phyloP scores from a whole-genome alignment of 2,113 vertebrate species.

The Callospermophilus lateralis region DNA sequence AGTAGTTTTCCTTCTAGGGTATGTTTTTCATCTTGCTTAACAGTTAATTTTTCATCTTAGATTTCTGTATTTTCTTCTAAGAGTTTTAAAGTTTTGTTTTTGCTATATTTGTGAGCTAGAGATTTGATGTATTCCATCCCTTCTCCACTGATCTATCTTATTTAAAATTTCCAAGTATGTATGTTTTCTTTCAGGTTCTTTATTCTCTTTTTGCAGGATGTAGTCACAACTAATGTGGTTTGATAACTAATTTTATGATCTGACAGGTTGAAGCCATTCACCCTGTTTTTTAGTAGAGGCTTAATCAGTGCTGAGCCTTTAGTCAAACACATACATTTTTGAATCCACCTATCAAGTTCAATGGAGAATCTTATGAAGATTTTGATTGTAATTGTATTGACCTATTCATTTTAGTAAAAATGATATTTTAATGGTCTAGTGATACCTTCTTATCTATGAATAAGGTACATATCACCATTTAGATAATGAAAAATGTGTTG shows the following conservation, averaged over 20 bases:
- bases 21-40: background rate
- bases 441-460: background rate
- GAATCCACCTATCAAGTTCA: background rate
- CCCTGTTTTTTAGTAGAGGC: background rate
- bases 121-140: background rate
- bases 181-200: background rate
- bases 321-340: background rate
- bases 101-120: background rate
- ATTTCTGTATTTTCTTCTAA: background rate
- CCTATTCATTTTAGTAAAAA: background rate
- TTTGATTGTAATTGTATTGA: background rate
- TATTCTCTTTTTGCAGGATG: background rate
- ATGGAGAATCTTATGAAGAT: background rate
- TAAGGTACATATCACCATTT: background rate
- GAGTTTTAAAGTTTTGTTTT: background rate
- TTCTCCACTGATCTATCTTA: background rate
- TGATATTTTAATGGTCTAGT: slow-evolving; percentile 1
- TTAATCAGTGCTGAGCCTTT: background rate
- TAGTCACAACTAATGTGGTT: background rate
- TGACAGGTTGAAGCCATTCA: background rate
- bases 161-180: background rate
- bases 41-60: background rate
- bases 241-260: background rate
- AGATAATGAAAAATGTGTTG: background rate
- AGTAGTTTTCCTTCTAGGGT: background rate